Base-by-base conservation (phyloP, 2,113 vertebrate genomes). In the Acanthochromis polyacanthus region DNA sequence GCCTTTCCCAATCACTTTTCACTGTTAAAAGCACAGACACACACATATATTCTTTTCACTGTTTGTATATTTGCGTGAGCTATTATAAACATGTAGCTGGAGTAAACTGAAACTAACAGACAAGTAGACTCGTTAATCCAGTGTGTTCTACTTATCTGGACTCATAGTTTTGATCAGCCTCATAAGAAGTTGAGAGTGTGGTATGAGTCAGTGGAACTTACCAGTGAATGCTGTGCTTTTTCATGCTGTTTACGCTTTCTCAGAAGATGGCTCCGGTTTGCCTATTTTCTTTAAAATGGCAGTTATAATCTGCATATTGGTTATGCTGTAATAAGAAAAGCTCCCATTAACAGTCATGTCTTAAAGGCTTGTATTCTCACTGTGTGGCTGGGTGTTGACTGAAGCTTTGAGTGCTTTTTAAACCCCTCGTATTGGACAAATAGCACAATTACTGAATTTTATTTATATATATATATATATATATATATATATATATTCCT, bases 391-490 rank as follows among this genome's bases (percentile, higher is more conserved):
- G 65, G 55, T 78, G 55, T 56, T 81, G 71, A 80, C 61, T 83
- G 53, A 85, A 81, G 64, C 68, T 71, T 79, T 38, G 46, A 61
- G 61, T 81, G 66, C 59, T 88, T 83, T 89, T 83, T 73, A 1
- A 79, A 60, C 50, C 32, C 40, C 19, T 19, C 67, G 43, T 76
- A 63, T 71, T 80, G 17, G 61, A 83, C 68, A 81, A 85, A 84
- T 82, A 79, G 90, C 89, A 93, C 90, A 92, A 89, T 58, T 71
- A 72, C 56, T 74, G 61, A 85, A 81, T 76, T 3, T n/a, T 38
- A 81, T 61, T 40, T 62, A 56, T 50, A 43, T 57, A 12, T 61
- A 46, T 38, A 38, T 38, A 38, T 2, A 50, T 70, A 55, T 45
- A 55, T 30, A 20, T 56, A 19, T 48, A 38, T 64, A 52, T 71